These are phyloP conservation scores for Catocala nupta DNA, from an alignment of 2,888 invertebrate genomes.

Conservation along the genomic window DNA sequence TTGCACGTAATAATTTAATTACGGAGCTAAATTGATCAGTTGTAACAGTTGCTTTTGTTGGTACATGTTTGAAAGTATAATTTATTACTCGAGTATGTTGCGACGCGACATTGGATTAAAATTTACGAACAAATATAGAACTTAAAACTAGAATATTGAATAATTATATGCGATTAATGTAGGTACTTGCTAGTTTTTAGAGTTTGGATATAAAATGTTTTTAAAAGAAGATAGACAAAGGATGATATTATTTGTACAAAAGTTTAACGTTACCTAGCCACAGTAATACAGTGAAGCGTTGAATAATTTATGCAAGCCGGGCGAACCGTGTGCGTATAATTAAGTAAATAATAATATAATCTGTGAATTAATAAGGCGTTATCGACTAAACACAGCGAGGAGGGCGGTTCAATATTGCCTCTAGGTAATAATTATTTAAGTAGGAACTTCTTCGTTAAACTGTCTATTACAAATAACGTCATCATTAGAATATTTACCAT, in stretches of 20 bases:
- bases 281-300: constrained; percentile 23
- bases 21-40: constrained; percentile 31
- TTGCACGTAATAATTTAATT: constrained; percentile 40
- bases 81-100: constrained; percentile 7
- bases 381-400: constrained; percentile 35
- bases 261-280: constrained; percentile 21
- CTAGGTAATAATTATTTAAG: constrained; percentile 17
- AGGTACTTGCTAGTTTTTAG: not conserved
- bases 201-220: not conserved
- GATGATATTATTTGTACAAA: constrained; percentile 21
- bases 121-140: constrained; percentile 10
- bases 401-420: constrained; percentile 21
- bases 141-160: not conserved
- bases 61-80: constrained; percentile 31
- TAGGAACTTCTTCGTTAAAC: constrained; percentile 18
- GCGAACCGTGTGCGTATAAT: constrained; percentile 14
- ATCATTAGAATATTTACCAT: constrained; percentile 31
- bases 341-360: constrained; percentile 33
- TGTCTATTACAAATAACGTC: constrained; percentile 13
- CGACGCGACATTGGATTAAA: constrained; percentile 9
- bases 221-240: constrained; percentile 36
- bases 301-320: constrained; percentile 34
- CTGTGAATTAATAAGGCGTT: constrained; percentile 28
- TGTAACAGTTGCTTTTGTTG: constrained; percentile 43
- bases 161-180: not conserved